These are phyloP conservation scores for Phalera bucephala DNA, from an alignment of 2,888 invertebrate genomes.

Conservation along the genomic window DNA sequence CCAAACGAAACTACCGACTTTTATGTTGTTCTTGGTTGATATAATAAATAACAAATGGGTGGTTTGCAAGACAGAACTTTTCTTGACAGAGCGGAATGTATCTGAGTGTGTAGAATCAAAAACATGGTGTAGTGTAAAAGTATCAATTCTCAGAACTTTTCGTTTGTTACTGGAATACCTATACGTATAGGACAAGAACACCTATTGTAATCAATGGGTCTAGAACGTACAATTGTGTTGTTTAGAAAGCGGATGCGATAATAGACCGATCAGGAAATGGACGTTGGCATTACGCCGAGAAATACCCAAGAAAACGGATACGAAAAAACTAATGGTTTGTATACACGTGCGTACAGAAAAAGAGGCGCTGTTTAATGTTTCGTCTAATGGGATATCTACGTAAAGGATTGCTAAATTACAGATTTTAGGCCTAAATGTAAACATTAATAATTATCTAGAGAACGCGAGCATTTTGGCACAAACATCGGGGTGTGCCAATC, in stretches of 20 bases:
- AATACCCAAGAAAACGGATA: constrained; percentile 1
- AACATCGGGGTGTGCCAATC: constrained; percentile 57
- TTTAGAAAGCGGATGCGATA: neutral
- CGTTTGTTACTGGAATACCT: too few relatives aligned
- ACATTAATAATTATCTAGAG: constrained; percentile 21
- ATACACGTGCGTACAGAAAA: constrained; percentile 4
- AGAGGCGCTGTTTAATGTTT: constrained; percentile 2
- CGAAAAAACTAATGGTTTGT: constrained; percentile 1
- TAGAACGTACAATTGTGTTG: too few relatives aligned
- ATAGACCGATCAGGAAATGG: constrained; percentile 6
- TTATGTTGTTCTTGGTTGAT: too few relatives aligned
- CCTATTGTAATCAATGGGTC: too few relatives aligned
- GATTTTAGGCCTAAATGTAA: constrained; percentile 24
- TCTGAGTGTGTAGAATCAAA: too few relatives aligned
- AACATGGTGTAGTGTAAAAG: too few relatives aligned
- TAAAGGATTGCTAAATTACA: constrained; percentile 6
- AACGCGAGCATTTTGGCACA: constrained; percentile 38
- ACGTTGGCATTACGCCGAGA: constrained; percentile 9
- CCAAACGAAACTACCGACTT: too few relatives aligned
- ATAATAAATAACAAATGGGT: too few relatives aligned
- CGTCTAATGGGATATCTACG: constrained; percentile 6
- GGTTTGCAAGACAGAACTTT: too few relatives aligned
- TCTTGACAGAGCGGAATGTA: too few relatives aligned
- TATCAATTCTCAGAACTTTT: too few relatives aligned
- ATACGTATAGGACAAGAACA: too few relatives aligned